These are phyloP conservation scores for Amphiprion clarkii DNA, from an alignment of 2,797 vertebrate species.

Conservation along the genomic window DNA sequence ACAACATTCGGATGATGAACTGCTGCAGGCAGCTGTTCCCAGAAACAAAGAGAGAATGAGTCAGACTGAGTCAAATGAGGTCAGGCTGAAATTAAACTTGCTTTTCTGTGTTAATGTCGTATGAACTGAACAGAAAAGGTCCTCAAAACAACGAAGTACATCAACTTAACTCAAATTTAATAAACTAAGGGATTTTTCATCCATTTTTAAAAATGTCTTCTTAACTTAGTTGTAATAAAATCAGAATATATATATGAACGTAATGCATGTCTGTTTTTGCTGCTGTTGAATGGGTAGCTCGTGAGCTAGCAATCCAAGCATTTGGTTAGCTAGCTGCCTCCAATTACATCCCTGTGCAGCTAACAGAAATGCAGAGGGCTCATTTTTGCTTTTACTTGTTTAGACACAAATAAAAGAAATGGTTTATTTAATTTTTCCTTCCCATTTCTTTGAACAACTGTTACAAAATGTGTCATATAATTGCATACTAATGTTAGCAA, in stretches of 20 bases:
- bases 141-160: neutral
- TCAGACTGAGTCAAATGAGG: constrained; percentile 25
- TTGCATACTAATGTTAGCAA: no score
- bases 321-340: no score
- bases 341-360: no score
- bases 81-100: constrained; percentile 18
- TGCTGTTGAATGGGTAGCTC: neutral
- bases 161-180: no score
- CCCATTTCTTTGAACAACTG: no score
- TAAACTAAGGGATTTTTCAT: neutral
- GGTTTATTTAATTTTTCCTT: no score
- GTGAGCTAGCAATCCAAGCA: neutral
- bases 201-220: neutral
- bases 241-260: neutral
- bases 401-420: no score
- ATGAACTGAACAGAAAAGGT: constrained; percentile 13
- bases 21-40: constrained; percentile 1
- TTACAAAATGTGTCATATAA: no score
- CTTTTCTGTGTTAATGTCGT: neutral
- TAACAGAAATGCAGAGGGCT: no score
- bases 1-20: constrained; percentile 1
- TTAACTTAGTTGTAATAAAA: neutral
- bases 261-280: neutral
- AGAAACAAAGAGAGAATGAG: constrained; percentile 24
- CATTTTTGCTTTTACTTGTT: no score